phyloP scores from a whole-genome alignment of 1,140 invertebrate genomes.

The Drosophila burlai region DNA sequence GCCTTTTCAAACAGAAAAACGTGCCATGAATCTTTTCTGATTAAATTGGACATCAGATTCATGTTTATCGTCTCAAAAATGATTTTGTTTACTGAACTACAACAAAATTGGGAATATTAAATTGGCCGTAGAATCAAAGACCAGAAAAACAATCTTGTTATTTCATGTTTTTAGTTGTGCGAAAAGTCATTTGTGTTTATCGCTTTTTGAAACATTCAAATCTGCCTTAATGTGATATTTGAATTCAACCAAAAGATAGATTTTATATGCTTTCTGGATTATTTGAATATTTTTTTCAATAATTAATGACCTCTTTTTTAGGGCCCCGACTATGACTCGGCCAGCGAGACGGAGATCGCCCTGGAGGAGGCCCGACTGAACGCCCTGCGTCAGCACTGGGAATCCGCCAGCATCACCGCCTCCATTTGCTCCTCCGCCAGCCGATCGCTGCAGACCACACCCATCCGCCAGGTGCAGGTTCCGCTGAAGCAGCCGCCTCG shows the following conservation, averaged over 20 bases:
- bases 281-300: neutral
- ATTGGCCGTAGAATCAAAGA: neutral
- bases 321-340: conserved; percentile 91
- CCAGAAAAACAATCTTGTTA: neutral
- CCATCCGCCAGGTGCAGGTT: conserved; percentile 76
- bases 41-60: conserved; percentile 11
- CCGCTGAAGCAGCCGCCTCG: conserved; percentile 48
- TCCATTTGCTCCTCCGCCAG: conserved; percentile 85
- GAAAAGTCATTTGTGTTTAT: neutral
- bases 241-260: neutral
- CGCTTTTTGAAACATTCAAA: neutral
- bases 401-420: conserved; percentile 87
- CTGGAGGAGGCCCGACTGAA: conserved; percentile 87
- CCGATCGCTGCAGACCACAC: conserved; percentile 83
- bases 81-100: conserved; percentile 9
- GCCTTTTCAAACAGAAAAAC: conserved; percentile 12
- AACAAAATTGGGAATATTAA: neutral
- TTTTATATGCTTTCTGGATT: neutral
- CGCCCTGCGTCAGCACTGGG: conserved; percentile 88
- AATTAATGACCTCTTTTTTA: conserved; percentile 73
- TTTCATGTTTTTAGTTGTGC: neutral
- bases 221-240: neutral
- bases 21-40: conserved; percentile 4
- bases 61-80: conserved; percentile 12
- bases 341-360: conserved; percentile 88